These are phyloP conservation scores for Oreochromis tanganicae DNA, from an alignment of 2,113 vertebrate genomes.

Conservation along the genomic window DNA sequence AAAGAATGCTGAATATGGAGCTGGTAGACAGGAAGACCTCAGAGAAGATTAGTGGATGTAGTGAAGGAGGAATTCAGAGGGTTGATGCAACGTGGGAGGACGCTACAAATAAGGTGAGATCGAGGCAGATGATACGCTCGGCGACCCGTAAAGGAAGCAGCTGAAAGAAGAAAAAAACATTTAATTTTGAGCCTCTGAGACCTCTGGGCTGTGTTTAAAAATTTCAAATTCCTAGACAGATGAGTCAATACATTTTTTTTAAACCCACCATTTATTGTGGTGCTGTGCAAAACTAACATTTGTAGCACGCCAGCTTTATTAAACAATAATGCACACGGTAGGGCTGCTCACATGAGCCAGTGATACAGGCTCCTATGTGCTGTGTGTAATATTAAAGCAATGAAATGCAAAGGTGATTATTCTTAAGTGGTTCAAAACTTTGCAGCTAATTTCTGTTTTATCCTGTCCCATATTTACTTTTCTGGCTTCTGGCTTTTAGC, in stretches of 20 bases:
- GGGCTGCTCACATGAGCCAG: background rate
- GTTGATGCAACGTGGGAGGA: background rate
- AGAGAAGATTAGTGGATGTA: background rate
- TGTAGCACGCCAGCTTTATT: background rate
- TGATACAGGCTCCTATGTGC: background rate
- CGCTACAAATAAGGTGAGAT: background rate
- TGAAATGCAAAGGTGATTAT: background rate
- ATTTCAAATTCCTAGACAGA: background rate
- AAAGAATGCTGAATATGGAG: background rate
- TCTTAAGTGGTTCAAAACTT: background rate
- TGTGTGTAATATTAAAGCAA: background rate
- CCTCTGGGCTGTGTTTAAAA: background rate
- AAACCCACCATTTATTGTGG: background rate
- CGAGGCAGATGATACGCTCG: background rate
- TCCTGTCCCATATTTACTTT: background rate
- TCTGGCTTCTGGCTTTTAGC: background rate
- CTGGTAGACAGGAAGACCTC: background rate
- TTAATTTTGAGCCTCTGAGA: background rate
- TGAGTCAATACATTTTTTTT: background rate
- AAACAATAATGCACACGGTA: background rate
- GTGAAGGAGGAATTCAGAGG: background rate
- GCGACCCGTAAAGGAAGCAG: background rate
- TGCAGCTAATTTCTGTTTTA: background rate
- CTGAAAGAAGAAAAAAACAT: background rate
- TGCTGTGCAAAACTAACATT: background rate